Base-by-base conservation (phyloP, 1,140 invertebrate species). In the Tetramorium simillimum region DNA sequence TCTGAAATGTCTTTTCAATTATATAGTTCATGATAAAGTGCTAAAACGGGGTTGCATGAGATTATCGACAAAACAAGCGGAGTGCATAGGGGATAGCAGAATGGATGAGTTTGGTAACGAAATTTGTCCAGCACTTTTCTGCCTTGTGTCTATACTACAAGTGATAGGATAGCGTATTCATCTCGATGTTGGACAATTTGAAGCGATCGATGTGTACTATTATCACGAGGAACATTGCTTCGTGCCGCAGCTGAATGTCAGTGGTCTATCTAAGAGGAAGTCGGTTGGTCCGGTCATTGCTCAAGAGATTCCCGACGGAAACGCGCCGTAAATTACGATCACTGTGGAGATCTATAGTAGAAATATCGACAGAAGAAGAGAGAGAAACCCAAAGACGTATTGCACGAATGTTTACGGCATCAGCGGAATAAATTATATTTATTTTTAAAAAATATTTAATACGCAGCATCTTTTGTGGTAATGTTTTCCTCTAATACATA, bases 71-170 rank as follows among this genome's bases (percentile, higher is more conserved):
- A 62, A 46, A 49, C 72, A 51, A 56, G 46, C 56, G 37, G 16
- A 9, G 56, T 28, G 12, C 14, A 51, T 65, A 33, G 21, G 58
- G 24, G 46, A 62, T 21, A n/a, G 21, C 21, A 18, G 40, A 63
- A 75, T 56, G 33, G 65, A 77, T 72, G 73, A 84, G 53, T 73
- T 84, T 46, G 53, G 56, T 86, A 84, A 86, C 21, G 33, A 63
- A 86, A 69, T 86, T 86, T 78, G 67, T 63, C 40, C 53, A 33
- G 49, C 78, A 84, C 85, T 86, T 84, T 86, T 86, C 56, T 63
- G 46, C 58, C 46, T 81, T 53, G 51, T 49, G 6, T 86, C 37
- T 28, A 21, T 28, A 18, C 51, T 46, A 60, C 24, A 46, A 24
- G 3, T 24, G 24, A 18, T 46, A 46, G 53, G 14, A 4, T 60